Evolutionary conservation across 2,113 vertebrate genomes (phyloP).

Genomic region (Lepus europaeus): DNA sequence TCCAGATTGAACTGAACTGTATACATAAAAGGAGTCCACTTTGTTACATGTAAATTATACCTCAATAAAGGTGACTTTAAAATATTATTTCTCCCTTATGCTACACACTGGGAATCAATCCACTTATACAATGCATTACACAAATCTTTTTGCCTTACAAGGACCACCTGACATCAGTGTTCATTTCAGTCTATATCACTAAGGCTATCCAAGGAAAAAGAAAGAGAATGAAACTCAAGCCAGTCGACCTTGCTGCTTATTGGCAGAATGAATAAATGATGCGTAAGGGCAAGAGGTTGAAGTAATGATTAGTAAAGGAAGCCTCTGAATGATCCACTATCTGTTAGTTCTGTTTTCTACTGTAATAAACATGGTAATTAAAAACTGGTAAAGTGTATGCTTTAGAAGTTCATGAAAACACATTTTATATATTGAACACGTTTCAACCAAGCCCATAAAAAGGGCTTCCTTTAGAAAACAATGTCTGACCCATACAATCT

Average conservation of each 20-base stretch:
- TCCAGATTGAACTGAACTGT: constrained; percentile 14
- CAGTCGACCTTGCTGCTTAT: constrained; percentile 43
- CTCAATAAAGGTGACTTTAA: constrained; percentile 51
- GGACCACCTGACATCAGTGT: constrained; percentile 35
- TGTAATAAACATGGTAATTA: constrained; percentile 44
- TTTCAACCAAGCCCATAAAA: constrained; percentile 3
- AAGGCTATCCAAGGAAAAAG: constrained; percentile 55
- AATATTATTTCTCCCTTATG: constrained; percentile 37
- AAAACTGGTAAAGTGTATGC: constrained; percentile 47
- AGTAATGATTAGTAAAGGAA: background rate
- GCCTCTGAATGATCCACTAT: constrained; percentile 10
- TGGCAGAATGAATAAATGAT: constrained; percentile 51
- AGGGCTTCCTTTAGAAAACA: constrained; percentile 55
- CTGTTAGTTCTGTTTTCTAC: constrained; percentile 59
- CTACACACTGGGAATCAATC: constrained; percentile 54
- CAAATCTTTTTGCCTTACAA: constrained; percentile 34
- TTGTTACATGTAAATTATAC: constrained; percentile 44
- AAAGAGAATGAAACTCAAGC: constrained; percentile 61
- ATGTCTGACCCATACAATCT: background rate
- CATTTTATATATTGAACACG: background rate
- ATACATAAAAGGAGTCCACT: constrained; percentile 7
- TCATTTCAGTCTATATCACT: constrained; percentile 6
- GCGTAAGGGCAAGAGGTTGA: constrained; percentile 15
- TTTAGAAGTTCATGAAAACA: constrained; percentile 68
- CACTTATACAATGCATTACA: constrained; percentile 26